A percentile compares a stretch with the other conserved stretches of the same genome.
These are phyloP conservation scores for Brachyhypopomus occidentalis DNA, from an alignment of 2,113 vertebrate species.

Conservation along the genomic window DNA sequence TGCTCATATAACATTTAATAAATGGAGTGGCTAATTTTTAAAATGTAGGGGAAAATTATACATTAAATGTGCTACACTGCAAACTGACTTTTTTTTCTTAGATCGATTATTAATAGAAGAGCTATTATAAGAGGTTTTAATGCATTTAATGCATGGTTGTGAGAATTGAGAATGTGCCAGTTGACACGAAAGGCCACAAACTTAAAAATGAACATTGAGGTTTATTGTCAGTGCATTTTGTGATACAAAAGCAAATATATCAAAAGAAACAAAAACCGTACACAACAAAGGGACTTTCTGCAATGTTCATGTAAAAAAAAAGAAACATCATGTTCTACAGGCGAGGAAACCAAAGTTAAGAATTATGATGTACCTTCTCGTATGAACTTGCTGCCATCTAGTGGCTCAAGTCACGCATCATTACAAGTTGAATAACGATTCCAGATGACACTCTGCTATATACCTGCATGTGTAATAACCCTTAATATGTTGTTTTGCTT, in stretches of 20 bases:
- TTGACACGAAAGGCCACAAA: not conserved
- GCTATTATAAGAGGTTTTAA: not conserved
- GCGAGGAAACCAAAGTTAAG: not conserved
- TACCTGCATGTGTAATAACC: not conserved
- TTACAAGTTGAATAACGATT: not conserved
- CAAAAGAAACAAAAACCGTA: slow-evolving; percentile 1
- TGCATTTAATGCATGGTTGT: not conserved
- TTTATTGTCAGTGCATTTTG: slow-evolving; percentile 34
- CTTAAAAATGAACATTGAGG: slow-evolving; percentile 21
- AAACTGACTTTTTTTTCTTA: not conserved
- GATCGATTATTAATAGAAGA: not conserved
- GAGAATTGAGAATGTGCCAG: not conserved
- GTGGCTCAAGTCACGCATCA: not conserved
- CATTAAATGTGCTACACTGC: not conserved
- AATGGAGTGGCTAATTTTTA: not conserved
- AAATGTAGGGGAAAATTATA: not conserved
- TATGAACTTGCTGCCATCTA: slow-evolving; percentile 20
- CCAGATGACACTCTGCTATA: not conserved
- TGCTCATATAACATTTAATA: not conserved
- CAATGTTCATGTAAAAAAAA: slow-evolving; percentile 27
- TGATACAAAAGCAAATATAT: slow-evolving; percentile 39
- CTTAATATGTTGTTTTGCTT: not conserved
- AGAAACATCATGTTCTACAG: not conserved
- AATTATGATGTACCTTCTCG: not conserved
- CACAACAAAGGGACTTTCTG: slow-evolving; percentile 8